These are phyloP conservation scores for Leistus spinibarbis DNA, from an alignment of 2,888 invertebrate genomes.

Conservation along the genomic window DNA sequence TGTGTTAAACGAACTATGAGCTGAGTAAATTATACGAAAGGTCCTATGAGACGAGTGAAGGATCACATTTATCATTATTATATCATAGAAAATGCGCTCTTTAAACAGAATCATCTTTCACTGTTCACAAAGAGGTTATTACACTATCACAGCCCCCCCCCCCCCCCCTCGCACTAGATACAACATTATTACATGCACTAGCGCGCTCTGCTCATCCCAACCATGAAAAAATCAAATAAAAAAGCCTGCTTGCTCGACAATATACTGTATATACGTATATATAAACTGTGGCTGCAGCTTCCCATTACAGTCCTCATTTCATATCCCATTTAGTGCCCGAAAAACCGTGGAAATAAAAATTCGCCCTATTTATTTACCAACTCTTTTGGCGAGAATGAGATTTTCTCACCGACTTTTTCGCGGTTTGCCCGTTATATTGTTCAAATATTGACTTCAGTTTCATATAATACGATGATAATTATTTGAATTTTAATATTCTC, in stretches of 20 bases:
- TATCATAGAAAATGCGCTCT: background rate
- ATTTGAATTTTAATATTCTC: constrained; percentile 35
- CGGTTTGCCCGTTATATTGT: constrained; percentile 12
- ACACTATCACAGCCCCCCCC: background rate
- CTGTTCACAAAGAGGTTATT: constrained; percentile 15
- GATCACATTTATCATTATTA: background rate
- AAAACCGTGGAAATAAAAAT: constrained; percentile 50
- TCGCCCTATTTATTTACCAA: constrained; percentile 38
- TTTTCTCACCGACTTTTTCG: constrained; percentile 16
- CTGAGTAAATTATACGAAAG: background rate
- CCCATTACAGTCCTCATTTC: constrained; percentile 46
- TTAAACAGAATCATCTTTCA: constrained; percentile 22
- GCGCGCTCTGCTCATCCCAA: constrained; percentile 5
- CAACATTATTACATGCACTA: constrained; percentile 37
- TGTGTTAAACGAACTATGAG: background rate
- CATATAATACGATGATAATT: constrained; percentile 38
- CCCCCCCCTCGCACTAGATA: background rate
- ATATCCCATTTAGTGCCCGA: constrained; percentile 51
- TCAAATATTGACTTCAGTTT: constrained; percentile 38
- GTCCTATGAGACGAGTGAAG: background rate
- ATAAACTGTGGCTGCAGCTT: background rate
- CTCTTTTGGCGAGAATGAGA: constrained; percentile 17
- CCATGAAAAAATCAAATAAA: constrained; percentile 11
- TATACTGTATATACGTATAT: background rate
- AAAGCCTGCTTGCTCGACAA: background rate